These are phyloP conservation scores for Epinephelus fuscoguttatus DNA, from an alignment of 2,113 vertebrate species.

Conservation along the genomic window DNA sequence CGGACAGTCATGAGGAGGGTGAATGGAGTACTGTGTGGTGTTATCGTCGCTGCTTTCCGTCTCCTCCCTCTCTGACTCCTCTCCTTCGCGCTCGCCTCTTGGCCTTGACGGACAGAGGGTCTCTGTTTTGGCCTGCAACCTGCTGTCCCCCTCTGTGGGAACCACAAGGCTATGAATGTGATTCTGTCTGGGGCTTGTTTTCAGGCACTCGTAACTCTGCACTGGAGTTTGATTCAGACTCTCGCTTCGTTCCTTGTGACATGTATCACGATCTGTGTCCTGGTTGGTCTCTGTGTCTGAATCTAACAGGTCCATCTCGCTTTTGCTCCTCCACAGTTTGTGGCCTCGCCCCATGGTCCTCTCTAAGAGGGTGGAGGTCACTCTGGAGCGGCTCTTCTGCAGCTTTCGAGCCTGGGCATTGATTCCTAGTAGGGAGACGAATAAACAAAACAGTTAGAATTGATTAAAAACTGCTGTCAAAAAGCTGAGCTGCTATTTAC, in stretches of 20 bases:
- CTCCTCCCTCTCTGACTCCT: slow-evolving; percentile 84
- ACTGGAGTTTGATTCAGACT: slow-evolving; percentile 14
- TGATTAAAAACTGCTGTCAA: background rate
- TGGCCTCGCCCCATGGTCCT: slow-evolving; percentile 47
- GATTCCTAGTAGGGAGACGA: slow-evolving; percentile 75
- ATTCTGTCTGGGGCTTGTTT: slow-evolving; percentile 48
- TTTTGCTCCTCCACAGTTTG: slow-evolving; percentile 82
- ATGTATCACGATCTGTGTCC: background rate
- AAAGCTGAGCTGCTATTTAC: slow-evolving; percentile 22
- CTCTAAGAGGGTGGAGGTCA: slow-evolving; percentile 79
- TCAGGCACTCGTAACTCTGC: background rate
- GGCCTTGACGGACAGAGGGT: slow-evolving; percentile 59
- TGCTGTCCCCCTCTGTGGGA: slow-evolving; percentile 29
- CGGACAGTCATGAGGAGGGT: slow-evolving; percentile 85
- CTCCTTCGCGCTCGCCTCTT: slow-evolving; percentile 71
- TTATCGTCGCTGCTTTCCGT: slow-evolving; percentile 86
- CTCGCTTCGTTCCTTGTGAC: slow-evolving; percentile 11
- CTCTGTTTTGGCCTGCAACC: slow-evolving; percentile 66
- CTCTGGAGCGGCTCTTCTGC: slow-evolving; percentile 87
- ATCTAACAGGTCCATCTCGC: slow-evolving; percentile 80
- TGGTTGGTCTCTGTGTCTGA: slow-evolving; percentile 40
- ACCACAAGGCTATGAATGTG: slow-evolving; percentile 19
- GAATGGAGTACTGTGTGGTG: slow-evolving; percentile 86
- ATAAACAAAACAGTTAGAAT: slow-evolving; percentile 22
- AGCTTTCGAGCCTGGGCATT: slow-evolving; percentile 89